Conservation (phyloP, 2,113 vertebrate species). For the Setophaga coronata region DNA sequence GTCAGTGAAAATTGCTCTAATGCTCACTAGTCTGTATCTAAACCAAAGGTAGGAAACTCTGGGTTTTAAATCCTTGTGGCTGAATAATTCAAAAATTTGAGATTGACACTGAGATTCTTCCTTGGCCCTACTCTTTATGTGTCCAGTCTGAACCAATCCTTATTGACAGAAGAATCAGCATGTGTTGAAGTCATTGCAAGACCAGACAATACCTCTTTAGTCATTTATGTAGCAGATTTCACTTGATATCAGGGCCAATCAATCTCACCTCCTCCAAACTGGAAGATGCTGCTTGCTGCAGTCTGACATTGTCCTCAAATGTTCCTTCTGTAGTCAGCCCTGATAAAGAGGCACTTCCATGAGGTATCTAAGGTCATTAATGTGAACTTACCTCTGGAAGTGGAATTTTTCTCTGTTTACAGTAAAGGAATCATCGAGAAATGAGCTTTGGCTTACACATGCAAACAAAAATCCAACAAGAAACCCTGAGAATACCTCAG, state of each 20-base stretch:
- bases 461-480: neutral
- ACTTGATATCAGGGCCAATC: neutral
- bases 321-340: rapidly evolving
- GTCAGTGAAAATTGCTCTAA: neutral
- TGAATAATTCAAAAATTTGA: neutral
- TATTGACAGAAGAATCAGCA: neutral
- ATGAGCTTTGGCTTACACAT: neutral
- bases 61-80: neutral
- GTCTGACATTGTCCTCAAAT: neutral
- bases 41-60: neutral
- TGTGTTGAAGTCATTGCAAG: neutral
- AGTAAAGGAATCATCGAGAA: neutral
- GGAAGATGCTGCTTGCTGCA: neutral
- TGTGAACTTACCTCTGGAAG: neutral
- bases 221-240: neutral
- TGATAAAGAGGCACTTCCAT: neutral
- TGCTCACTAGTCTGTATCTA: neutral
- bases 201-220: neutral
- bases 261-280: neutral
- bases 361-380: neutral
- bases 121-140: neutral
- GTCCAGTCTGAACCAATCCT: neutral
- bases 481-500: neutral
- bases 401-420: neutral
- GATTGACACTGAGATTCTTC: neutral